Evolutionary conservation across 2,113 vertebrate genomes (phyloP).

Genomic region (Myrmophylax atrothorax): DNA sequence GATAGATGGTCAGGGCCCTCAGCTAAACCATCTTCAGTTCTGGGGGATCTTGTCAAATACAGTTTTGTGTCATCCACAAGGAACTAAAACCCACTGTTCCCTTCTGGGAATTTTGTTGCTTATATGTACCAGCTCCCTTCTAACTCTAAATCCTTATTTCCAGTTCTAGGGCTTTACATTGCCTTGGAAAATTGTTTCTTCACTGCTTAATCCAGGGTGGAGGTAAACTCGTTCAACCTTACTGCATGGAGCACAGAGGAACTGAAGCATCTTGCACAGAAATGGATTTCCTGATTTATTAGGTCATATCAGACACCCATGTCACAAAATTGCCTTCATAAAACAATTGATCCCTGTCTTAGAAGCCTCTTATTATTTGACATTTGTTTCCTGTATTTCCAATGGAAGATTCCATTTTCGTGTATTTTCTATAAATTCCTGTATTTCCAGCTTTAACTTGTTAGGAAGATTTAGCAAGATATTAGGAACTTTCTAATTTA

Average conservation of each 20-base stretch:
- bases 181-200: not conserved
- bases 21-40: not conserved
- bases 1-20: not conserved
- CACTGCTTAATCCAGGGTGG: not conserved
- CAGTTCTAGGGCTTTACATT: not conserved
- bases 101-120: not conserved
- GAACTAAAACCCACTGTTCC: not conserved
- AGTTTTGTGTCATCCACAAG: accelerated
- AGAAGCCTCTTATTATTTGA: not conserved
- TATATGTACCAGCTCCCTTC: not conserved
- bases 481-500: not conserved
- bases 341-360: not conserved
- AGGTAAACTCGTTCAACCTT: not conserved
- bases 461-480: not conserved
- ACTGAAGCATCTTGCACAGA: not conserved
- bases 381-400: not conserved
- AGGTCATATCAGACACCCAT: not conserved
- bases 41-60: not conserved
- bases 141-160: not conserved
- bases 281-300: not conserved
- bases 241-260: not conserved
- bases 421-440: not conserved
- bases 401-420: not conserved
- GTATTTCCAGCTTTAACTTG: not conserved
- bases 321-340: not conserved